Base-by-base conservation (phyloP, 2,797 vertebrate species). In the Notoglanidium macrostoma region DNA sequence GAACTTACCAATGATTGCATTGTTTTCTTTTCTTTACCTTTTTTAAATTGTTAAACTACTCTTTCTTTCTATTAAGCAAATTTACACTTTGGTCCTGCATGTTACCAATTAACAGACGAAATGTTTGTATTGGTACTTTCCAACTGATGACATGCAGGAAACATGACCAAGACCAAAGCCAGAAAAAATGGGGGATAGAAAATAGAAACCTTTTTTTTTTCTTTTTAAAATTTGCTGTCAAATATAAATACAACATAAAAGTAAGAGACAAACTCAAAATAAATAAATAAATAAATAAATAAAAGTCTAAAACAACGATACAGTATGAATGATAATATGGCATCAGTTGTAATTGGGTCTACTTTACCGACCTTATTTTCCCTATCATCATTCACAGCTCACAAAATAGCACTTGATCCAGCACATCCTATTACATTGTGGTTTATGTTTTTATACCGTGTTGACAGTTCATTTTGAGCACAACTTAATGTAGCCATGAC, bases 381-480 rank as follows among this genome's bases (percentile, higher is more conserved):
- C 15, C 65, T 10, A 70, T 40, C 32, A 70, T 23, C 8, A 40
- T 72, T 21, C 19, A 1, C 40, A 23, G 0, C 35, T 44, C 9
- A 44, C 40, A 44, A 72, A 72, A 72, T 46, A 72, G 21, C 70
- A 72, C 70, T 72, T 72, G 35, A 72, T 72, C 70, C 70, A 72
- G 70, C 35, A 72, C 40, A 72, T 44, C 32, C 68, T 11, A 44
- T 72, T 44, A 72, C 19, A 10, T 23, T 44, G n/a, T 5, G 9
- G 35, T 70, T 54, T 35, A 2, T 35, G 19, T 70, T 40, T 70
- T 70, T 70, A 21, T 70, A 19, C 6, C 40, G 17, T 40, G 17
- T 68, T 1, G 1, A 35, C 65, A 32, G 65, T 17, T 35, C 5
- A 8, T 68, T 68, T 17, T 68, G 29, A 32, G 65, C 65, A 32